Evolutionary conservation across 2,888 invertebrate genomes (phyloP).

Genomic region (Hetaerina titia): DNA sequence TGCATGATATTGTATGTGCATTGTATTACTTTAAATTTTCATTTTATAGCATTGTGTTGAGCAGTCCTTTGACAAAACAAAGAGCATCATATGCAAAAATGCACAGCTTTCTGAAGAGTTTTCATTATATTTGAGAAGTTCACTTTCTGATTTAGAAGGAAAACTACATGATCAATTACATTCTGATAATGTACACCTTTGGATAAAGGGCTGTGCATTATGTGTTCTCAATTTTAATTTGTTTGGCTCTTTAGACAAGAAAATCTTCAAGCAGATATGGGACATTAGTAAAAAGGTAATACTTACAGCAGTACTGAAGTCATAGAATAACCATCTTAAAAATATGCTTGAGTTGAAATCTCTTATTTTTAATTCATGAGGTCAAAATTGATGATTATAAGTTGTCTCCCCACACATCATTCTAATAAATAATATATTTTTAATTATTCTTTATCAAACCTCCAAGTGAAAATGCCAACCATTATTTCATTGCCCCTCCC

Average conservation of each 20-base stretch:
- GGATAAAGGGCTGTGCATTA: conserved; percentile 84
- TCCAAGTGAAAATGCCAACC: no score
- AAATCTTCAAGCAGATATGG: conserved; percentile 84
- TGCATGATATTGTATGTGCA: no score
- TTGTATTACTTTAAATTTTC: not conserved
- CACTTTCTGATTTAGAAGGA: conserved; percentile 81
- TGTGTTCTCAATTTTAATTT: conserved; percentile 84
- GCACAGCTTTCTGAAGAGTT: conserved; percentile 82
- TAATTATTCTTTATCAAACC: no score
- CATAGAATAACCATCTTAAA: no score
- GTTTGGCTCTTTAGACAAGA: conserved; percentile 89
- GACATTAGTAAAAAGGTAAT: conserved; percentile 88
- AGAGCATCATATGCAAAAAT: conserved; percentile 72
- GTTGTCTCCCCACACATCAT: no score
- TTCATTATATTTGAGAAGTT: conserved; percentile 82
- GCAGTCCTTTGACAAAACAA: conserved; percentile 71
- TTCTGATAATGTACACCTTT: conserved; percentile 79
- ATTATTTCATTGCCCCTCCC: no score
- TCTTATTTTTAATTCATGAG: not conserved
- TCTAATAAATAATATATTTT: no score
- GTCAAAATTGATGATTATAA: no score
- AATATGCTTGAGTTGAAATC: no score
- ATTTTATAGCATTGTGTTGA: conserved; percentile 71
- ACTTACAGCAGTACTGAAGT: conserved; percentile 19
- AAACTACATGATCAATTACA: conserved; percentile 77